Evolutionary conservation across 2,888 invertebrate genomes (phyloP).

Genomic region (Eristalis intricaria): DNA sequence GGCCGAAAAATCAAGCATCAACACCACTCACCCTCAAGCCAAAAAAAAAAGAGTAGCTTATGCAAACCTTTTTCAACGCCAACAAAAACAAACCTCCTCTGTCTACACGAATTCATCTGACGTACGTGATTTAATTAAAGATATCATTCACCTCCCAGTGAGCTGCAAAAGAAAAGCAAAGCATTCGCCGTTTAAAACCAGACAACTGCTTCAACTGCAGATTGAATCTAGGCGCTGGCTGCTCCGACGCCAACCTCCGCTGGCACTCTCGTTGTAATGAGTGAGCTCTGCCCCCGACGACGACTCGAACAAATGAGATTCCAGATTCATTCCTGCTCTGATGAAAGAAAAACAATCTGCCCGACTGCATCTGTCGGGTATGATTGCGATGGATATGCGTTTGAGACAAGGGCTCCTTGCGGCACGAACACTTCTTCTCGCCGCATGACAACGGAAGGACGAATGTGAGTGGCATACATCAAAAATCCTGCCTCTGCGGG

Average conservation of each 20-base stretch:
- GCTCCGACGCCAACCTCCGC: too few relatives aligned
- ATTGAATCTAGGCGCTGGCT: neutral
- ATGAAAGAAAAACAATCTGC: constrained; percentile 63
- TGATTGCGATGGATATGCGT: constrained; percentile 13
- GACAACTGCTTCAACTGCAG: neutral
- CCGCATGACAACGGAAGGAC: neutral
- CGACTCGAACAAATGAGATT: constrained; percentile 44
- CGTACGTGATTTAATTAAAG: constrained; percentile 66
- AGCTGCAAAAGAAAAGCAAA: neutral
- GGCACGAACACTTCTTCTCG: neutral
- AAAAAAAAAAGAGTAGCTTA: neutral
- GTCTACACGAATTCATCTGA: constrained; percentile 16
- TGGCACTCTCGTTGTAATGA: neutral
- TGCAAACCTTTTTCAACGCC: neutral
- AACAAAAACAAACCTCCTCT: neutral
- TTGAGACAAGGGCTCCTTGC: neutral
- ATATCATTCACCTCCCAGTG: constrained; percentile 30
- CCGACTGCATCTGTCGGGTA: constrained; percentile 51
- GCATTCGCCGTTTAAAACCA: neutral
- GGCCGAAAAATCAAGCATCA: neutral
- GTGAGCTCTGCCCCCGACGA: constrained; percentile 1
- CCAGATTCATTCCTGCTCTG: constrained; percentile 16
- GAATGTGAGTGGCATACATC: constrained; percentile 25
- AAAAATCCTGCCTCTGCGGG: constrained; percentile 3
- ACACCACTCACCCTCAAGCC: neutral